Base-by-base conservation (phyloP, 2,888 invertebrate species). In the Meandrusa payeni region DNA sequence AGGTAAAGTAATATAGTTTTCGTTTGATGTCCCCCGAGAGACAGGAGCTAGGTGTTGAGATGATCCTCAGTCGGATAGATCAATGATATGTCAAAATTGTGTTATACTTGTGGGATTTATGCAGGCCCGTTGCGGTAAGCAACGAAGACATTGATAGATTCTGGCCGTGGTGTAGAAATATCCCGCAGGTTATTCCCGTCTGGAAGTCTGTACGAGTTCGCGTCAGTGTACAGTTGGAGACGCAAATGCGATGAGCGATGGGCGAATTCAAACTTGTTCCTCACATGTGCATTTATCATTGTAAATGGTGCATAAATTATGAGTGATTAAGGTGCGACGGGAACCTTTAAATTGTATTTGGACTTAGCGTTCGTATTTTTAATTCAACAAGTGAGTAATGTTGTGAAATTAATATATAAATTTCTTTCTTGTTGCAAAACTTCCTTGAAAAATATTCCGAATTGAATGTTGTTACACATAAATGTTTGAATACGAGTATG, bases 61-160 rank as follows among this genome's bases (percentile, higher is more conserved):
- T 78, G 76, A 76, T 76, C 66, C 67, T 67, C 64, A 67, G 58
- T 70, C 59, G 73, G 74, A 76, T 78, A 80, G 73, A 83, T 83
- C 85, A 83, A 82, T 82, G 80, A 75, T 78, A 78, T 74, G 83
- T 86, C 86, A 86, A 79, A 86, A 83, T 69, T 69, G 72, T 69
- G 77, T 80, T 77, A 74, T 76, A 73, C 80, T 75, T 76, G 70
- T 73, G 80, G 82, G 82, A 82, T 73, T 78, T 72, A 69, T 71
- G 72, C 69, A 64, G 68, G 65, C 61, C 63, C 31, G 42, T 66
- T 71, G 65, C 59, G 62, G 67, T 61, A 59, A 70, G 71, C 66
- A 68, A 74, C 69, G 65, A 62, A 58, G 80, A 80, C 79, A 74
- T 63, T 82, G 85, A 83, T 80, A 78, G 79, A 83, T 83, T 71